A percentile compares a stretch with the other conserved stretches of the same genome.
phyloP scores from a whole-genome alignment of 2,888 invertebrate genomes.

The Lithophane leautieri region DNA sequence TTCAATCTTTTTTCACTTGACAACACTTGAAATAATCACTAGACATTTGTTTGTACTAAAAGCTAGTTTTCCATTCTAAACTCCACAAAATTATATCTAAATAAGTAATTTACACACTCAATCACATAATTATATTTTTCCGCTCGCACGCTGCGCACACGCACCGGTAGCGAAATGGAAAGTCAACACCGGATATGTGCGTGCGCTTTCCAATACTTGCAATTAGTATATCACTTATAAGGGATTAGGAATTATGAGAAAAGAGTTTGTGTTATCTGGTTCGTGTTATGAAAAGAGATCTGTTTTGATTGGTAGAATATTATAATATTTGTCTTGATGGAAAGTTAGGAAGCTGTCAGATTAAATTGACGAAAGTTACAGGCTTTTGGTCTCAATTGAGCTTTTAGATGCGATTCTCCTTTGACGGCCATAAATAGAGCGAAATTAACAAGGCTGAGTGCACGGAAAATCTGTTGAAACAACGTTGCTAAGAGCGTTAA shows the following conservation, averaged over 20 bases:
- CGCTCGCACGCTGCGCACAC: conserved; percentile 59
- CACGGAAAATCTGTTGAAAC: neutral
- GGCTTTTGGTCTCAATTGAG: neutral
- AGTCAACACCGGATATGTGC: conserved; percentile 66
- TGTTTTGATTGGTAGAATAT: neutral
- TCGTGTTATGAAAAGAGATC: too few relatives aligned
- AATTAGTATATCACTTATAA: conserved; percentile 57
- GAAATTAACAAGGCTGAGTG: neutral
- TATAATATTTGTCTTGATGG: too few relatives aligned
- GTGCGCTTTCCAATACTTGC: conserved; percentile 68
- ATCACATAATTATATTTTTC: conserved; percentile 63
- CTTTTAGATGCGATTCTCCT: neutral
- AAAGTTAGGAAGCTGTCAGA: neutral
- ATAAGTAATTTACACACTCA: conserved; percentile 9
- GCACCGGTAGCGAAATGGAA: conserved; percentile 68
- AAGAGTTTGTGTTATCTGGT: conserved; percentile 17
- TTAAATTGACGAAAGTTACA: neutral
- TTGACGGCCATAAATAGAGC: neutral
- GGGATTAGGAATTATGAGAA: conserved; percentile 50
- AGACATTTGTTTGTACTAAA: neutral
- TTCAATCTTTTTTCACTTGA: neutral
- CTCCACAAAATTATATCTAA: neutral
- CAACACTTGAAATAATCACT: neutral
- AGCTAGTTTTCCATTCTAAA: neutral
- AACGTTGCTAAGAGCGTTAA: neutral